phyloP scores from a whole-genome alignment of 2,888 invertebrate genomes.

The Panopea generosa region DNA sequence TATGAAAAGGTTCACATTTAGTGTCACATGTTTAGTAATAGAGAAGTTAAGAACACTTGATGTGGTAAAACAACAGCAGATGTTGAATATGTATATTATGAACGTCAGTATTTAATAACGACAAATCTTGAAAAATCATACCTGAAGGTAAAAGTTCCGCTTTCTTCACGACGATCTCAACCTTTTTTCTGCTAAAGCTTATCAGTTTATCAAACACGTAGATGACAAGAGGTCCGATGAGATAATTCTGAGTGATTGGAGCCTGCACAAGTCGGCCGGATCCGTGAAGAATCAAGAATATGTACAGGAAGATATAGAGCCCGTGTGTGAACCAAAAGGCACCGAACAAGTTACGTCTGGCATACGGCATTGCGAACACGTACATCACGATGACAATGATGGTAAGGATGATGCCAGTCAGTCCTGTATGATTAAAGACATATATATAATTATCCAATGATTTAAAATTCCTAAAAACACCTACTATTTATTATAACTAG shows the following conservation, averaged over 20 bases:
- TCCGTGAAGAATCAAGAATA: conserved; percentile 88
- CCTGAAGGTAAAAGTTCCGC: conserved; percentile 88
- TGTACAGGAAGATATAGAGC: conserved; percentile 87
- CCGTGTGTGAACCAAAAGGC: conserved; percentile 88
- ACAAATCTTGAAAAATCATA: conserved; percentile 74
- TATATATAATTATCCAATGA: background rate
- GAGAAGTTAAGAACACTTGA: too few species aligned
- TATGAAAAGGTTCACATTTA: too few species aligned
- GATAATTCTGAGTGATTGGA: conserved; percentile 87
- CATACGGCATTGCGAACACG: conserved; percentile 87
- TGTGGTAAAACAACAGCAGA: too few species aligned
- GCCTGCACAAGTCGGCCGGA: conserved; percentile 87
- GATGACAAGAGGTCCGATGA: conserved; percentile 87
- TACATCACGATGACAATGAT: conserved; percentile 87
- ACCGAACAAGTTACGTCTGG: conserved; percentile 87
- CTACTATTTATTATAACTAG: too few species aligned
- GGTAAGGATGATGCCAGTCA: conserved; percentile 87
- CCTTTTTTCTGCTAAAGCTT: conserved; percentile 87
- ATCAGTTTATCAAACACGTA: conserved; percentile 88
- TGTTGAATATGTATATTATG: too few species aligned
- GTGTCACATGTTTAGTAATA: too few species aligned
- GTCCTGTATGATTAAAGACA: conserved; percentile 82
- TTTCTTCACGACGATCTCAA: conserved; percentile 87
- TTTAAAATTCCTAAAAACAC: too few species aligned
- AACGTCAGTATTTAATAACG: too few species aligned